These are phyloP conservation scores for Argopecten irradians DNA, from an alignment of 1,140 invertebrate species.

Conservation along the genomic window DNA sequence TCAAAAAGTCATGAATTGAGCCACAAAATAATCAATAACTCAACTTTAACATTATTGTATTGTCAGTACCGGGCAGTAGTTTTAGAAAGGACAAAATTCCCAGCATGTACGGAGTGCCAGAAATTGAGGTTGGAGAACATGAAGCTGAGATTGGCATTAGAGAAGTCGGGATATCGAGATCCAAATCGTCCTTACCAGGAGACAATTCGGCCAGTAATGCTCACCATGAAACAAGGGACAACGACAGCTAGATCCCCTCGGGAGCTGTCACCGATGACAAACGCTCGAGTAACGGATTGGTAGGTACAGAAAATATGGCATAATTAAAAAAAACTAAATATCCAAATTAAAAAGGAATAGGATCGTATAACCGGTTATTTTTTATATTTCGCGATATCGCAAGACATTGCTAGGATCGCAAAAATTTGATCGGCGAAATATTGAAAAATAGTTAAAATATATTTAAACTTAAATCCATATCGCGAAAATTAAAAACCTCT, in stretches of 20 bases:
- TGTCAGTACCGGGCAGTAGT: neutral
- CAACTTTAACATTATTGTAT: neutral
- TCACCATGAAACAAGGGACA: neutral
- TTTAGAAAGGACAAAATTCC: neutral
- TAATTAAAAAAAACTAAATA: too few species aligned
- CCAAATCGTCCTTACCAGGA: neutral
- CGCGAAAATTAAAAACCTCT: too few species aligned
- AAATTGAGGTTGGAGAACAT: neutral
- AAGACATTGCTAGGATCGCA: too few species aligned
- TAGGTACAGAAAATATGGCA: too few species aligned
- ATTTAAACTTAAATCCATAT: too few species aligned
- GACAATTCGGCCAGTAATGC: neutral
- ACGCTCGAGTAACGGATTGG: neutral
- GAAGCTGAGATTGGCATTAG: neutral
- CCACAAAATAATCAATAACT: too few species aligned
- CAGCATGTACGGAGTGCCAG: neutral
- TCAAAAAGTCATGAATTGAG: too few species aligned
- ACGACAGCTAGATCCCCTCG: neutral
- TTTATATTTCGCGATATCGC: too few species aligned
- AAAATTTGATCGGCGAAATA: too few species aligned
- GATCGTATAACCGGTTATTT: too few species aligned
- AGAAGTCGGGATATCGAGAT: neutral
- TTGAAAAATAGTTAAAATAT: too few species aligned
- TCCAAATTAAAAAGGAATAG: too few species aligned
- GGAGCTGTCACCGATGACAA: neutral